A percentile compares a stretch with the other conserved stretches of the same genome.
phyloP scores from a whole-genome alignment of 2,888 invertebrate genomes.

The Brachypterus glaber region DNA sequence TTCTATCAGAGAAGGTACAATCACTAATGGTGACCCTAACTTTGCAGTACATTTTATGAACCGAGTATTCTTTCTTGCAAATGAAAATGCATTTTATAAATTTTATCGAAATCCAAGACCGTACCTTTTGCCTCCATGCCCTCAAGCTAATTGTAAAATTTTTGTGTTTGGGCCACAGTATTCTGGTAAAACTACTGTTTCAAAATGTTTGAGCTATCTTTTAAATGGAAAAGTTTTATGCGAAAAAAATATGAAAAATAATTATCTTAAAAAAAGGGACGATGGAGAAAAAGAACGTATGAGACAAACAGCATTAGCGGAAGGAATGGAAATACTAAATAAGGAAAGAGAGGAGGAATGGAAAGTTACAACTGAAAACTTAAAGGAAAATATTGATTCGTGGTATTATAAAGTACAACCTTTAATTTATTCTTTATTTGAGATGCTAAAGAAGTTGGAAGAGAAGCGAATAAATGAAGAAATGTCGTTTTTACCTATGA shows the following conservation, averaged over 20 bases:
- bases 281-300: slow-evolving; percentile 35
- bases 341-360: slow-evolving; percentile 24
- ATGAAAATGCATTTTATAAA: slow-evolving; percentile 42
- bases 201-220: slow-evolving; percentile 46
- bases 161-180: slow-evolving; percentile 51
- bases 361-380: slow-evolving; percentile 17
- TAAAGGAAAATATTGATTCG: slow-evolving; percentile 30
- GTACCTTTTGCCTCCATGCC: slow-evolving; percentile 48
- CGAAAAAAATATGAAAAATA: slow-evolving; percentile 2
- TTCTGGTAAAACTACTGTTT: slow-evolving; percentile 51
- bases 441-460: slow-evolving; percentile 18
- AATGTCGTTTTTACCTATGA: slow-evolving; percentile 31
- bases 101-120: slow-evolving; percentile 55
- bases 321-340: slow-evolving; percentile 27
- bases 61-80: slow-evolving; percentile 51
- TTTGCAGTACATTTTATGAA: slow-evolving; percentile 52
- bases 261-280: slow-evolving; percentile 21
- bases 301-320: slow-evolving; percentile 31
- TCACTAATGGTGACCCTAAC: slow-evolving; percentile 44
- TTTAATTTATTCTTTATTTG: not conserved
- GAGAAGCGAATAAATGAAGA: slow-evolving; percentile 20
- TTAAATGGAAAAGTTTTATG: slow-evolving; percentile 44
- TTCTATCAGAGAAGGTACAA: slow-evolving; percentile 47
- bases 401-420: slow-evolving; percentile 34
- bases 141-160: slow-evolving; percentile 50